Conservation (phyloP, 2,113 vertebrate species). For the Jacana jacana region DNA sequence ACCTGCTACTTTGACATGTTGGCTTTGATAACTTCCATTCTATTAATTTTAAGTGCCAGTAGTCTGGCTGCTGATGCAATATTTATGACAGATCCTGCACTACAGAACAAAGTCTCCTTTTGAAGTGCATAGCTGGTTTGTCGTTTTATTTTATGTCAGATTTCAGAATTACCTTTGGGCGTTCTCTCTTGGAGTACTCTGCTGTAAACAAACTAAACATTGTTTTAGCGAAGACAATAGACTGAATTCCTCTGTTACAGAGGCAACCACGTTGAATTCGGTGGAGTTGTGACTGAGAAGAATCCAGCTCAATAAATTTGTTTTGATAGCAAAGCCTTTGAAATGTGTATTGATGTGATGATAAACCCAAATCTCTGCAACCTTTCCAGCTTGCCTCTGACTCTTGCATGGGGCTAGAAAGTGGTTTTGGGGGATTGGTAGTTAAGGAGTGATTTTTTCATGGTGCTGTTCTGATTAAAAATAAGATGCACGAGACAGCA, state of each 20-base stretch:
- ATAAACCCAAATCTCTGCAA: neutral
- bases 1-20: neutral
- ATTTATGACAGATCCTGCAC: neutral
- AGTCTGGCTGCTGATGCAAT: neutral
- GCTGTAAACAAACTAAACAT: neutral
- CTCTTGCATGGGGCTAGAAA: neutral
- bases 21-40: slow-evolving; percentile 5
- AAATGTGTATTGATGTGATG: neutral
- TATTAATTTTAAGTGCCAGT: neutral
- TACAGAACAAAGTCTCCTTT: neutral
- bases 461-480: neutral
- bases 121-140: neutral
- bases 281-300: neutral
- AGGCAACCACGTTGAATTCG: neutral
- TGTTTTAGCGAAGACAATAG: neutral
- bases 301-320: neutral
- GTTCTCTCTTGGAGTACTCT: neutral
- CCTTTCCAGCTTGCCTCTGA: neutral
- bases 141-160: neutral
- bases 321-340: neutral
- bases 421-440: neutral
- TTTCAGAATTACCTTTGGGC: slow-evolving; percentile 24
- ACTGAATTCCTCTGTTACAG: neutral
- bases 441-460: neutral
- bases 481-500: neutral